These are phyloP conservation scores for Microtus ochrogaster DNA, from an alignment of 2,113 vertebrate species.

Conservation along the genomic window DNA sequence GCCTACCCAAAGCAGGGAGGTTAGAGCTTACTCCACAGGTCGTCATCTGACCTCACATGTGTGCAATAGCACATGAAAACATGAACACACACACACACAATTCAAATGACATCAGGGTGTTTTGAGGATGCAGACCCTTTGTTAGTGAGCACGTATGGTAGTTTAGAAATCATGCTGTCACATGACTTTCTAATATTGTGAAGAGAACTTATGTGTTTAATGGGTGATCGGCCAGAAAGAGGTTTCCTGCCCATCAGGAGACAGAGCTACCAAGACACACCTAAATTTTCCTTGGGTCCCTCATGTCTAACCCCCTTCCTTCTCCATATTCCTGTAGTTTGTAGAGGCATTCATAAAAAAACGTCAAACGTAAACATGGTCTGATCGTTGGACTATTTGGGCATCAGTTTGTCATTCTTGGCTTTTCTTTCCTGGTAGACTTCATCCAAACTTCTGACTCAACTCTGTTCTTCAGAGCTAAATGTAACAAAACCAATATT, in stretches of 20 bases:
- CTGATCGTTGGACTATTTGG: not conserved
- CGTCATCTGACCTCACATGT: not conserved
- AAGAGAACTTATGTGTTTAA: not conserved
- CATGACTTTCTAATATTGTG: not conserved
- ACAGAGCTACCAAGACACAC: not conserved
- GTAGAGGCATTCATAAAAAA: not conserved
- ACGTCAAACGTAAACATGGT: not conserved
- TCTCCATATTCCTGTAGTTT: not conserved
- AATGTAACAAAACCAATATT: not conserved
- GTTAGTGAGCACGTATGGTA: not conserved
- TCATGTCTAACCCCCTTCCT: no score
- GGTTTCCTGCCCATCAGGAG: not conserved
- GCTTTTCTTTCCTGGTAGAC: not conserved
- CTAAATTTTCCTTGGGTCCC: not conserved
- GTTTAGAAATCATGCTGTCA: not conserved
- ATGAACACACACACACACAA: not conserved
- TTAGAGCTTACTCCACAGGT: not conserved
- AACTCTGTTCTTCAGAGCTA: constrained; percentile 10
- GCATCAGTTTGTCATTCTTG: not conserved
- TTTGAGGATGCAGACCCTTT: not conserved
- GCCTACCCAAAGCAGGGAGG: not conserved
- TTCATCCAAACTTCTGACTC: not conserved
- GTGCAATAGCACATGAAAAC: no score
- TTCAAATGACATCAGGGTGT: not conserved
- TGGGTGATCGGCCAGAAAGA: not conserved